Percentiles rank a stretch among this genome's conserved stretches.
Evolutionary conservation across 1,140 invertebrate species (phyloP).

Genomic region (Macrocentrus cingulum): DNA sequence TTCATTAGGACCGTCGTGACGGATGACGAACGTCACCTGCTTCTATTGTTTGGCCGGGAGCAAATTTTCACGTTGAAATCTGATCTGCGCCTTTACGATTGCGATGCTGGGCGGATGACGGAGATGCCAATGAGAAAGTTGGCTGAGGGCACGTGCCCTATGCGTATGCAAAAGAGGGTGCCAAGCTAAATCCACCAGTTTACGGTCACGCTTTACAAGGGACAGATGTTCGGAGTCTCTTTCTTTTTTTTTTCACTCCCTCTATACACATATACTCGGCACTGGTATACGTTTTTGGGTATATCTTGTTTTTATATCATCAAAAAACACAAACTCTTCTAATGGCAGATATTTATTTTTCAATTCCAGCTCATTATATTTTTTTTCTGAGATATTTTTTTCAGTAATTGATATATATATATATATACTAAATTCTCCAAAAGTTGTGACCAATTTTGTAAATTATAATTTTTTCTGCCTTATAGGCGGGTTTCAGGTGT

Average conservation of each 20-base stretch:
- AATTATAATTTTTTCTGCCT: no score
- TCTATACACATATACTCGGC: background rate
- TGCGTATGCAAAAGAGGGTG: slow-evolving; percentile 15
- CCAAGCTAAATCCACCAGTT: slow-evolving; percentile 11
- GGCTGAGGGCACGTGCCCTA: slow-evolving; percentile 13
- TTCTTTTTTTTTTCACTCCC: slow-evolving; percentile 18
- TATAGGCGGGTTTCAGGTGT: no score
- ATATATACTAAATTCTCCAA: no score
- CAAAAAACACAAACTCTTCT: no score
- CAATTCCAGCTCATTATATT: no score
- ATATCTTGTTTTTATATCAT: no score
- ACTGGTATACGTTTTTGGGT: background rate
- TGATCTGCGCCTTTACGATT: slow-evolving; percentile 24
- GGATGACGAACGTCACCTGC: slow-evolving; percentile 21
- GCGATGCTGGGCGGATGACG: background rate
- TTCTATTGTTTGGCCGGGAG: slow-evolving; percentile 18
- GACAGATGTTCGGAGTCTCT: slow-evolving; percentile 13
- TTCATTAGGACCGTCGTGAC: slow-evolving; percentile 2
- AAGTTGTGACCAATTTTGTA: no score
- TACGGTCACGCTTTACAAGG: slow-evolving; percentile 20
- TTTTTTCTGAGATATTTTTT: no score
- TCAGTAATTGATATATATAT: no score
- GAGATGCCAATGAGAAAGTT: background rate
- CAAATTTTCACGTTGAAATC: slow-evolving; percentile 16
- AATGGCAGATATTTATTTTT: no score